Evolutionary conservation across 2,113 vertebrate genomes (phyloP), one percentile per base, ranked within the genome.

Genomic region (Ahaetulla prasina): DNA sequence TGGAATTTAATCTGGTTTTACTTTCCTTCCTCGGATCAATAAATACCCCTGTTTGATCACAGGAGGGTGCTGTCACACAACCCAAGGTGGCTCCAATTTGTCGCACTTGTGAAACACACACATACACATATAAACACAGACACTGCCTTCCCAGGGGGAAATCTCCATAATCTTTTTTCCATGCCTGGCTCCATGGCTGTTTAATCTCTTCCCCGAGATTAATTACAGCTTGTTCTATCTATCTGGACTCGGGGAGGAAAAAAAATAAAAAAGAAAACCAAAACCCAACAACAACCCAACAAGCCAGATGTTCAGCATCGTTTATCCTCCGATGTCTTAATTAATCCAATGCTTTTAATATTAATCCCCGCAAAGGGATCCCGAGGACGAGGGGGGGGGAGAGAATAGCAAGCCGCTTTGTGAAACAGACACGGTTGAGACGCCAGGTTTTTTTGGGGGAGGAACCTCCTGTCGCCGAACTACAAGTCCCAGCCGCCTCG

Each of bases 371-470:
- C 35, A 39, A 2, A 2, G 68, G n/a, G 68, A 8, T 80, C 35
- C 7, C 7, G 6, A 39, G n/a, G n/a, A 35, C 6, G 0, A 35
- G n/a, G n/a, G 2, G 18, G 35, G 16, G 2, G 16, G 35, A 20
- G 18, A 35, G 30, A 35, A 35, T 7, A 8, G 2, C n/a, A 8
- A 0, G 0, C 22, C 8, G 2, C 35, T 80, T 39, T 43, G 7
- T 9, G 7, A 80, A 80, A 22, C 1, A 0, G 12, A 63, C 2
- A 63, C 2, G 3, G 60, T 0, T 0, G 52, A 3, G 60, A 30
- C 27, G 6, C 30, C 27, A 27, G 57, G 8, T 27, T 27, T 22
- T 39, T 1, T n/a, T n/a, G n/a, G n/a, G 45, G 4, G 16, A 35
- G 7, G 18, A 8, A 22, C 16, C 7, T n/a, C 68, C 68, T 80